Evolutionary conservation across 2,113 vertebrate species (phyloP), one percentile per base, ranked within the genome.

Genomic region (Varanus salvator): DNA sequence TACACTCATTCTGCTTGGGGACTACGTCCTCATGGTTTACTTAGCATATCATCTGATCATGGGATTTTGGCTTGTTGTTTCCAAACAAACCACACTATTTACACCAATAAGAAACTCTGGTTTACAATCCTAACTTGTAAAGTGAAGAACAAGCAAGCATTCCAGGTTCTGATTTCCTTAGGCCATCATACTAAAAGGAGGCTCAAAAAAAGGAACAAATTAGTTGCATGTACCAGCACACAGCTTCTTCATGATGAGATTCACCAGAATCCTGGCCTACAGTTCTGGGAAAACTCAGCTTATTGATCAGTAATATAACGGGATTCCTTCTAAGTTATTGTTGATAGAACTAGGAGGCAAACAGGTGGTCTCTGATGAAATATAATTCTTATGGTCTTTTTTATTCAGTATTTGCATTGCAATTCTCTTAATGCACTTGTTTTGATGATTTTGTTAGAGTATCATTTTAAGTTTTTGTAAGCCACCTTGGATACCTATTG

Each of bases 341-440:
- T 83, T 87, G 72, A 1, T 0, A 0, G 90, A 89, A 84, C 89
- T 92, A 82, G 54, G 60, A 92, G 80, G 77, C 44, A 87, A 87
- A 85, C 57, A 66, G 88, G 90, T 90, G 74, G 2, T 68, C 80
- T 86, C 93, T 31, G 76, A 93, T 81, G 38, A 80, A 85, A 85
- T 87, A 29, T 92, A 15, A 81, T 64, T 44, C 38, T n/a, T 4
- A 8, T 82, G 29, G 31, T 34, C 2, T 3, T 57, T 82, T 44
- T 29, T 64, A 68, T 68, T 12, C 15, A 0, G 3, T 27, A 48
- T 68, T 50, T 31, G 52, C 48, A 21, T 25, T 78, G 19, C 11
- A 19, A 8, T 78, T 23, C 27, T 31, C 50, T 48, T 31, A 78
- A 78, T 48, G 27, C 17, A n/a, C 17, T 87, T 50, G 57, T 68